A percentile compares a stretch with the other conserved stretches of the same genome.
Evolutionary conservation across 2,888 invertebrate genomes (phyloP).

Genomic region (Lochmaea capreae): DNA sequence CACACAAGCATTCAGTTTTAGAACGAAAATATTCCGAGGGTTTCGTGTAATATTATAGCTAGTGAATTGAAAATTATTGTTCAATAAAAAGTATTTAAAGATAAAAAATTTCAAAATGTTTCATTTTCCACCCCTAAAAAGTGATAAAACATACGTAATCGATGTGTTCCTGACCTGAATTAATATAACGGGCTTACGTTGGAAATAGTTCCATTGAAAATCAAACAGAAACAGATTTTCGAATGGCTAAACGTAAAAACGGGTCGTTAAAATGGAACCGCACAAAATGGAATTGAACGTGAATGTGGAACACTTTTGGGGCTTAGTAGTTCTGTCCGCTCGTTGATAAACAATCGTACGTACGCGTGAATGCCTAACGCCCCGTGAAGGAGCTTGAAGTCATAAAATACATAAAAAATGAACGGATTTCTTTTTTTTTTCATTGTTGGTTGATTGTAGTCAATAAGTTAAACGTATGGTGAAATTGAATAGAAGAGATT

Average conservation of each 20-base stretch:
- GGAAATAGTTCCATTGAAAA: conserved; percentile 34
- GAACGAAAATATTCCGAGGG: not conserved
- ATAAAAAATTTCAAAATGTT: not conserved
- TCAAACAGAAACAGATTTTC: conserved; percentile 28
- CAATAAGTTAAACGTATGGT: conserved; percentile 1
- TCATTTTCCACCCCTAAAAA: not conserved
- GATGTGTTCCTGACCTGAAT: conserved; percentile 44
- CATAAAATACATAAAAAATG: conserved; percentile 14
- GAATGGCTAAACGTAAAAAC: conserved; percentile 13
- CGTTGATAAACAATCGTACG: conserved; percentile 15
- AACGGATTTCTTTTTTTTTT: not conserved
- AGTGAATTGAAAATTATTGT: not conserved
- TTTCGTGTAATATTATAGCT: not conserved
- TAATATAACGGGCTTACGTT: conserved; percentile 43
- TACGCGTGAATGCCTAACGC: conserved; percentile 5
- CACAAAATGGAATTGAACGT: conserved; percentile 9
- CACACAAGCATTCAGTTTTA: not conserved
- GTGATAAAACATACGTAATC: conserved; percentile 30
- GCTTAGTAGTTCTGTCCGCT: conserved; percentile 13
- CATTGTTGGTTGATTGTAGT: conserved; percentile 1
- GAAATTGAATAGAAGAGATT: not conserved
- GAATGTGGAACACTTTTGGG: conserved; percentile 3
- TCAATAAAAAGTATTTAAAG: not conserved
- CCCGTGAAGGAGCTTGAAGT: not conserved
- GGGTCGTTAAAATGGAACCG: conserved; percentile 10